Evolutionary conservation across 2,113 vertebrate species (phyloP), one percentile per base, ranked within the genome.

Genomic region (Puma concolor): DNA sequence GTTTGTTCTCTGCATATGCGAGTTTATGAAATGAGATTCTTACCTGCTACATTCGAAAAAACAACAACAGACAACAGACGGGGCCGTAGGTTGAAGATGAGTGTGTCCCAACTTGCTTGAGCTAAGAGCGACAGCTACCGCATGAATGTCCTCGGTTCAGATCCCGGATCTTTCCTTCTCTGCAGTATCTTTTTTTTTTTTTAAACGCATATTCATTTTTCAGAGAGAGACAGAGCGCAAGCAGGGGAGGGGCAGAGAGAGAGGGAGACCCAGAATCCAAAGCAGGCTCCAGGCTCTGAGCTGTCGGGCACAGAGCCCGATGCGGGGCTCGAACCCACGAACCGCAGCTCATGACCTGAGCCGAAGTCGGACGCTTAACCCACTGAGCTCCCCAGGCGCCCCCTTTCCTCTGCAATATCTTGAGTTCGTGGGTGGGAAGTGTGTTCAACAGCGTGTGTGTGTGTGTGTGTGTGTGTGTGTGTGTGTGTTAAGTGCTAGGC

Each of bases 401-500:
- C 44, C 8, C 76, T 82, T 93, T 87, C 31, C 69, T 14, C 48
- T 44, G 7, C 60, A 19, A 14, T 8, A 67, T 8, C 1, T 38
- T 11, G 14, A 25, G 57, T 48, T 66, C 3, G 0, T 31, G 19
- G 44, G 33, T 0, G 0, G 25, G 48, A 36, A 15, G 23, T 33
- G 12, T 11, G 67, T n/a, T 74, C 50, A 25, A n/a, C 15, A 21
- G 54, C 1, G 0, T 7, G 54, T 52, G 57, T 4, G 1, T 36
- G 0, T 7, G 54, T 52, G 57, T 4, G 1, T 36, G 36, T 21
- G 3, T 16, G 5, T 44, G 41, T 41, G 0, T 9, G 54, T 44
- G 57, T 3, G 1, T 21, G 3, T 16, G 5, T 44, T 2, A 13
- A 6, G 36, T 6, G 57, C 27, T 14, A 15, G 0, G 5, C 23